Conservation (phyloP, 2,888 invertebrate species). For the Pollenia amentaria region DNA sequence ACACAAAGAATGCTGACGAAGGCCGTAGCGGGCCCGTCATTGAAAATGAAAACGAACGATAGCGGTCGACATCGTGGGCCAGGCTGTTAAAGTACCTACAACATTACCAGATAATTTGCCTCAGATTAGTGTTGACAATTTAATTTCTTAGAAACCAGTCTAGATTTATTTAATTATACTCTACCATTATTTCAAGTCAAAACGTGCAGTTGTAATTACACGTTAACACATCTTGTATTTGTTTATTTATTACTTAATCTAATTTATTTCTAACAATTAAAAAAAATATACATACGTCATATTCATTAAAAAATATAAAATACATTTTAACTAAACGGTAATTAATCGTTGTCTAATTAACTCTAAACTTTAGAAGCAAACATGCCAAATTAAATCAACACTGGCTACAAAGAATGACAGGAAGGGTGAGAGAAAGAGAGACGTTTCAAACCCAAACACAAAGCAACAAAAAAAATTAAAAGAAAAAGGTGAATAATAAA, state of each 20-base stretch:
- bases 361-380: neutral
- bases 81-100: too few relatives aligned
- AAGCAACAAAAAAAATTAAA: neutral
- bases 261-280: neutral
- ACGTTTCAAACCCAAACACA: conserved; percentile 21
- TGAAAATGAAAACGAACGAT: too few relatives aligned
- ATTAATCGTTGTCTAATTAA: conserved; percentile 67
- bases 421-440: neutral
- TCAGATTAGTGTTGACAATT: too few relatives aligned
- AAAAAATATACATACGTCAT: conserved; percentile 29
- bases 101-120: too few relatives aligned
- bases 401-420: neutral
- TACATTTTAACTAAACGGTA: conserved; percentile 51
- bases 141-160: neutral
- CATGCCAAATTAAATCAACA: conserved; percentile 27
- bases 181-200: neutral
- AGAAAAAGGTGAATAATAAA: conserved; percentile 6
- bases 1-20: too few relatives aligned
- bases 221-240: neutral
- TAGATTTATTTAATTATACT: neutral
- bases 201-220: neutral
- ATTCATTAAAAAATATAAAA: conserved; percentile 41
- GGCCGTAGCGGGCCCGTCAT: too few relatives aligned
- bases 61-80: too few relatives aligned
- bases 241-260: neutral